Percentiles rank a stretch among this genome's conserved stretches.
phyloP scores from a whole-genome alignment of 1,140 invertebrate genomes.

The Diprion similis region DNA sequence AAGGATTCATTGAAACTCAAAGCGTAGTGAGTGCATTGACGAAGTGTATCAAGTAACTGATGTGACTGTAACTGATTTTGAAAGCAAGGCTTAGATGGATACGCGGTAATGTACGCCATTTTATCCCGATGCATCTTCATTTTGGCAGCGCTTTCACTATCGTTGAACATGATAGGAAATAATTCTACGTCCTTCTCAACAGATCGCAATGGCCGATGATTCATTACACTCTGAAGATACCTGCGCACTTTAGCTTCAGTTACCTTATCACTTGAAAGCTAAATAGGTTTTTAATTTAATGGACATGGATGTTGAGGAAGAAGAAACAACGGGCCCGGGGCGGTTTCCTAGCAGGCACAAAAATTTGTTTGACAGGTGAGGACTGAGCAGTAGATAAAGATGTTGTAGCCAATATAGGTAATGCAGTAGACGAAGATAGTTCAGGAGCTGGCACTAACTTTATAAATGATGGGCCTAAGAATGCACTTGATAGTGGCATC shows the following conservation, averaged over 20 bases:
- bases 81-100: constrained; percentile 32
- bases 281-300: neutral
- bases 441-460: neutral
- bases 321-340: neutral
- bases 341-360: neutral
- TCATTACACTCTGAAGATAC: constrained; percentile 19
- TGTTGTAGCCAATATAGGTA: neutral
- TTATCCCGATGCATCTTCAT: constrained; percentile 34
- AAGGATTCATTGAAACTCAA: constrained; percentile 33
- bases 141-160: constrained; percentile 31
- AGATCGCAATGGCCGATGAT: constrained; percentile 22
- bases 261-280: constrained; percentile 22
- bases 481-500: neutral
- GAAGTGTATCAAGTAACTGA: constrained; percentile 14
- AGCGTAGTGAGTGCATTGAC: constrained; percentile 16
- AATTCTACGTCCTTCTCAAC: constrained; percentile 24
- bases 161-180: constrained; percentile 29
- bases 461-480: neutral
- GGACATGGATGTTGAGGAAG: neutral
- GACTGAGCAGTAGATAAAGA: neutral
- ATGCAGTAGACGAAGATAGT: neutral
- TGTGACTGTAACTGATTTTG: constrained; percentile 25
- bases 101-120: constrained; percentile 27
- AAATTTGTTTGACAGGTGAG: neutral
- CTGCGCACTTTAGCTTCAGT: constrained; percentile 28